Base-by-base conservation (phyloP, 2,113 vertebrate genomes). In the Pituophis catenifer region DNA sequence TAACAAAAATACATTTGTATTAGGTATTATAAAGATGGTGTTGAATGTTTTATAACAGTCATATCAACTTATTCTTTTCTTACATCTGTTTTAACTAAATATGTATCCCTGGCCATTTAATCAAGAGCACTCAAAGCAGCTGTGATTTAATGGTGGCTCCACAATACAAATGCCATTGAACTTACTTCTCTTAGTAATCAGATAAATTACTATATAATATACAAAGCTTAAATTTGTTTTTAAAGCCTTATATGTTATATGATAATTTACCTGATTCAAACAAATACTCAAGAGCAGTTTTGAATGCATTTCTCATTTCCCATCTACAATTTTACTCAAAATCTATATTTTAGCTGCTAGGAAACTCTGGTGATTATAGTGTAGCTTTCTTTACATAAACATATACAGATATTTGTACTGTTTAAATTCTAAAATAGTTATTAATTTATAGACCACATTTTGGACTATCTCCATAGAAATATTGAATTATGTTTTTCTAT, bases 41-140 rank as follows among this genome's bases (percentile, higher is more conserved):
- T 26, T 52, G 53, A 17, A 44, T 21, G 26, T 52, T 90, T 86
- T 88, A 52, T 59, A 38, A 26, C 29, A 26, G 33, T 58, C 11
- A 33, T 53, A 52, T 5, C 33, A 19, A 86, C 38, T 48, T 55
- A 44, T 62, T 89, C 13, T 38, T 2, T 86, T 58, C 90, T 86
- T 24, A 57, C 23, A 29, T 90, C 12, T 58, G n/a, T 48, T 85
- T 50, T 90, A 90, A 86, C 55, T 86, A 89, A 89, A 57, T 29
- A 90, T 44, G 54, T 59, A 50, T 50, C 38, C 57, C 24, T 89
- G 53, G 38, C 57, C 57, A 59, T 89, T 26, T 70, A 17, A 10
- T 54, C 55, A 7, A 93, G 94, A 91, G 93, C 88, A 87, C 86
- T 94, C 92, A 89, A 38, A 93, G 88, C 17, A 91, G n/a, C 15